Percentiles rank a stretch among this genome's conserved stretches.
Conservation (phyloP, 2,797 vertebrate species). For the Sebastolobus altivelis region DNA sequence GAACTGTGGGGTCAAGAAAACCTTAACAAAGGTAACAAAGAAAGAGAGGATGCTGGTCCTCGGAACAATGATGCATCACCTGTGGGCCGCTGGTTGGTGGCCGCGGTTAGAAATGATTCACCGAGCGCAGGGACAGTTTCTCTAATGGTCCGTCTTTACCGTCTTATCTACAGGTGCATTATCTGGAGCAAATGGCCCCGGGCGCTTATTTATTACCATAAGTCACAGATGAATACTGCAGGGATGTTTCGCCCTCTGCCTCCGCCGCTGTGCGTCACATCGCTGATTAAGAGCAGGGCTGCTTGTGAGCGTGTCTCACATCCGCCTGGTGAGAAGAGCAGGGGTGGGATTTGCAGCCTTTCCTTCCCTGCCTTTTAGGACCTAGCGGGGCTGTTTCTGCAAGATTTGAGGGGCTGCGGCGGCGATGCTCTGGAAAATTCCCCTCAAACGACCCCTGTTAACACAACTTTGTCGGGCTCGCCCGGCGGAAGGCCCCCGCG, state of each 20-base stretch:
- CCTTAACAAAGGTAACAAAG: slow-evolving; percentile 18
- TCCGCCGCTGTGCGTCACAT: slow-evolving; percentile 16
- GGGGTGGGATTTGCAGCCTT: slow-evolving; percentile 17
- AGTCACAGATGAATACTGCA: slow-evolving; percentile 41
- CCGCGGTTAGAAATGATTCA: slow-evolving; percentile 43
- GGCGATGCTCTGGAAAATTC: neutral
- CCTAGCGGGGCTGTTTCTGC: neutral
- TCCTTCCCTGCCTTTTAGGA: slow-evolving; percentile 14
- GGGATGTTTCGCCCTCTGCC: slow-evolving; percentile 13
- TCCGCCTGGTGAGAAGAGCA: slow-evolving; percentile 24
- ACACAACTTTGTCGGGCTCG: neutral
- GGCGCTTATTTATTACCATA: slow-evolving; percentile 48
- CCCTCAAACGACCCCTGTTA: neutral
- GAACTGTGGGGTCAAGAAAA: slow-evolving; percentile 3
- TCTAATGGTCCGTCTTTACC: slow-evolving; percentile 45
- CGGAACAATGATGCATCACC: slow-evolving; percentile 45
- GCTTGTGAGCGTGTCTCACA: slow-evolving; percentile 8
- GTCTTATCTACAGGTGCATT: slow-evolving; percentile 59
- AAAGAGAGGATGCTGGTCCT: neutral
- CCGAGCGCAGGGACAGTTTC: slow-evolving; percentile 31
- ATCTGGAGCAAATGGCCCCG: slow-evolving; percentile 42
- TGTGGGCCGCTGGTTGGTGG: slow-evolving; percentile 15
- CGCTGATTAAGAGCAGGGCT: slow-evolving; percentile 2
- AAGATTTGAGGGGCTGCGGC: slow-evolving; percentile 12
- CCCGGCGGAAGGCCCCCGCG: neutral